These are phyloP conservation scores for Drosophila kohkoa DNA, from an alignment of 1,140 invertebrate species.

Conservation along the genomic window DNA sequence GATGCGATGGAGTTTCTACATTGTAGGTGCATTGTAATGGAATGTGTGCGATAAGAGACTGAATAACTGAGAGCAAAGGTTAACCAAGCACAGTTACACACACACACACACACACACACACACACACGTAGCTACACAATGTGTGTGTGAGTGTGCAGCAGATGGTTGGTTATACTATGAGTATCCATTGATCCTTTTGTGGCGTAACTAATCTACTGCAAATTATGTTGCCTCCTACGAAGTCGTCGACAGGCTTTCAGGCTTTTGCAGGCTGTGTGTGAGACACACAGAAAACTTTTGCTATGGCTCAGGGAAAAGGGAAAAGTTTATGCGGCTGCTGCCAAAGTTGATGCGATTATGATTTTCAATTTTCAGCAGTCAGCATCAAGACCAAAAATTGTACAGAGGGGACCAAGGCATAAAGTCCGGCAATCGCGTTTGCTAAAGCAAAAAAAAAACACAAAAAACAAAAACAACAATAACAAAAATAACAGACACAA, in stretches of 20 bases:
- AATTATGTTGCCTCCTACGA: constrained; percentile 61
- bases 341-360: constrained; percentile 80
- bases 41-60: constrained; percentile 21
- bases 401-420: not conserved
- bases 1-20: not conserved
- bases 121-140: constrained; percentile 16
- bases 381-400: constrained; percentile 42
- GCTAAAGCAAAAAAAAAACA: constrained; percentile 6
- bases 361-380: constrained; percentile 80
- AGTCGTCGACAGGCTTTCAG: constrained; percentile 24
- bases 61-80: constrained; percentile 45
- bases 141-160: constrained; percentile 9
- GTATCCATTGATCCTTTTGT: constrained; percentile 21
- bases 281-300: constrained; percentile 47
- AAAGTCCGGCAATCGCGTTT: constrained; percentile 10
- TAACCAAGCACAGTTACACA: constrained; percentile 41
- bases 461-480: constrained; percentile 16
- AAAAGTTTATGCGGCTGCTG: constrained; percentile 58
- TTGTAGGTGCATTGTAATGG: constrained; percentile 12
- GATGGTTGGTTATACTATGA: not conserved
- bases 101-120: too few relatives aligned
- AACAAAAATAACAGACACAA: constrained; percentile 17
- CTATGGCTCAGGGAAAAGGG: constrained; percentile 41
- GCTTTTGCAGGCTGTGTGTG: constrained; percentile 1
- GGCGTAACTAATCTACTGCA: constrained; percentile 71